Evolutionary conservation across 2,888 invertebrate species (phyloP).

Genomic region (Pyrochroa serraticornis): DNA sequence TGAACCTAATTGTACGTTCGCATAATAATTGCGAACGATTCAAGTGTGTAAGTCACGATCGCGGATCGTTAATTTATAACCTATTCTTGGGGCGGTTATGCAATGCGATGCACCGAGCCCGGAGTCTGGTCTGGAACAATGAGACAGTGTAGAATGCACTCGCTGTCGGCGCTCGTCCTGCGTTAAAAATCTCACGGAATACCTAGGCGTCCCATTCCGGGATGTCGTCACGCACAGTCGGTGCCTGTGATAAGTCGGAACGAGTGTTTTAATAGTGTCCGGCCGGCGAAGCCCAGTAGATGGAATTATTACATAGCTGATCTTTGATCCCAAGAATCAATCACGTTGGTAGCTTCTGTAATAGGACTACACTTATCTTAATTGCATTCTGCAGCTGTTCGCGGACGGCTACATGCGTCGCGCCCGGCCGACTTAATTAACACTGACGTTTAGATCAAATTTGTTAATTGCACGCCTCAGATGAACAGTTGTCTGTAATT

Average conservation of each 20-base stretch:
- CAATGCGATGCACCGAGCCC: slow-evolving; percentile 6
- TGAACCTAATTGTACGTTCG: no score
- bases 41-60: slow-evolving; percentile 6
- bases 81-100: slow-evolving; percentile 18
- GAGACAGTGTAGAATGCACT: no score
- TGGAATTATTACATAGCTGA: slow-evolving; percentile 44
- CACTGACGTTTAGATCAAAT: slow-evolving; percentile 37
- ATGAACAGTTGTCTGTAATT: no score
- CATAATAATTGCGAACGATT: no score
- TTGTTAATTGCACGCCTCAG: slow-evolving; percentile 29
- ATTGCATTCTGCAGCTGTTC: slow-evolving; percentile 44
- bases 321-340: slow-evolving; percentile 48
- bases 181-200: slow-evolving; percentile 24
- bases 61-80: slow-evolving; percentile 15
- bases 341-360: slow-evolving; percentile 45
- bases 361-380: slow-evolving; percentile 45
- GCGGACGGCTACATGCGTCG: slow-evolving; percentile 20
- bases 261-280: slow-evolving; percentile 30
- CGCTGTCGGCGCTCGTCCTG: neutral
- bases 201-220: slow-evolving; percentile 36
- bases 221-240: slow-evolving; percentile 37
- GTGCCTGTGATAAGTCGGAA: slow-evolving; percentile 27
- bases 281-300: slow-evolving; percentile 35
- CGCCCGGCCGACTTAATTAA: slow-evolving; percentile 37
- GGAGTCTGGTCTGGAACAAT: no score